These are phyloP conservation scores for Strix aluco DNA, from an alignment of 2,113 vertebrate species.

Conservation along the genomic window DNA sequence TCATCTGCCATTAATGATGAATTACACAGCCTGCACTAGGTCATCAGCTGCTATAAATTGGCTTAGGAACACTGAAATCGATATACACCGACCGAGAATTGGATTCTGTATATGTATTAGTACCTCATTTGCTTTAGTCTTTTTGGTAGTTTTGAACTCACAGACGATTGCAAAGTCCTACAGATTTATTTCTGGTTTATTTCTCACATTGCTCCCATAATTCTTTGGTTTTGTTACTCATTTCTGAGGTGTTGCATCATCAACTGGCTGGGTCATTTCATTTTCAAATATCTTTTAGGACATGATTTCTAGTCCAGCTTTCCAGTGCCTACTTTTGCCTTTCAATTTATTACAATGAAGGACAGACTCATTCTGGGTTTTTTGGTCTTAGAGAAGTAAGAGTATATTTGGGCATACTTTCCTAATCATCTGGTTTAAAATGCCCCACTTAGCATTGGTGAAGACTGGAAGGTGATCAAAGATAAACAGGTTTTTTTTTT, in stretches of 20 bases:
- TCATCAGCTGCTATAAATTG: constrained; percentile 58
- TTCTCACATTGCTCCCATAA: neutral
- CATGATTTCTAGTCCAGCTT: neutral
- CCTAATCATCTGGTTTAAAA: neutral
- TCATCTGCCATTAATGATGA: constrained; percentile 59
- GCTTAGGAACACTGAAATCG: constrained; percentile 52
- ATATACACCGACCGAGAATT: constrained; percentile 10
- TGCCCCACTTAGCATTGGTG: neutral
- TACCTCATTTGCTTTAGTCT: constrained; percentile 41
- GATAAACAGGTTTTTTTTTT: neutral
- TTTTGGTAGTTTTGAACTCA: neutral
- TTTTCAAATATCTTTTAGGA: neutral
- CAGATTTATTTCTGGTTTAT: neutral
- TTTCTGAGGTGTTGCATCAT: neutral
- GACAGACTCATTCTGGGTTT: neutral
- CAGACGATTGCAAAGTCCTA: neutral
- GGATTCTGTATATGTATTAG: constrained; percentile 53
- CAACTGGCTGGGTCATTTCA: neutral
- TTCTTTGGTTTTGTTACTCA: neutral
- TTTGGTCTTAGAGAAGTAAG: neutral
- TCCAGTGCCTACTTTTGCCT: neutral
- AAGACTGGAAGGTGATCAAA: neutral
- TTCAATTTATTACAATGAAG: neutral
- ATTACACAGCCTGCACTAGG: constrained; percentile 47
- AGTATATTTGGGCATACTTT: neutral